Evolutionary conservation across 2,113 vertebrate genomes (phyloP).

Genomic region (Sarotherodon lohbergeri): DNA sequence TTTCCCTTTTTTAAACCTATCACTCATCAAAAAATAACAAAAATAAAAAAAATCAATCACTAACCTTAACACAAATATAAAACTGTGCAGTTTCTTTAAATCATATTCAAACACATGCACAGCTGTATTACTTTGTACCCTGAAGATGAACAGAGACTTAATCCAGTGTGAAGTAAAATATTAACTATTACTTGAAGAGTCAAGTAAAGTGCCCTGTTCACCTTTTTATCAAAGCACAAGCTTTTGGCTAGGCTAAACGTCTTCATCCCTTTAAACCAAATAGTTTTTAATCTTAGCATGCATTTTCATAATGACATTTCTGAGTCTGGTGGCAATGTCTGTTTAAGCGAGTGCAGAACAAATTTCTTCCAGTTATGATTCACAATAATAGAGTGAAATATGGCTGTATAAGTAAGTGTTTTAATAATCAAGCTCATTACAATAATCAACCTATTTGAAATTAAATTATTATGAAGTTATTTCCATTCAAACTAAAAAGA

Average conservation of each 20-base stretch:
- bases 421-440: background rate
- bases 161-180: background rate
- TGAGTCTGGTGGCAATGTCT: background rate
- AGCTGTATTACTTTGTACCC: background rate
- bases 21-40: background rate
- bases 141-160: background rate
- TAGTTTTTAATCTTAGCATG: background rate
- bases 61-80: background rate
- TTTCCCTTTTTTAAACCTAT: background rate
- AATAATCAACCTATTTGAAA: background rate
- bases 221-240: background rate
- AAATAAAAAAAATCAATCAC: background rate
- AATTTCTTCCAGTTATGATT: background rate
- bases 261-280: background rate
- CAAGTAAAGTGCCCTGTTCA: background rate
- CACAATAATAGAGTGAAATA: background rate
- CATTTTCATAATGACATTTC: background rate
- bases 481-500: background rate
- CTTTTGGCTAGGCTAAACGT: background rate
- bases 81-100: background rate
- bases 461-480: background rate
- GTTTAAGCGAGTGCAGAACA: background rate
- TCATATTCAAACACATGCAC: background rate
- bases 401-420: background rate
- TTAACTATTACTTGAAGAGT: background rate